Evolutionary conservation across 2,888 invertebrate genomes (phyloP).

Genomic region (Hipparchia sbordonii): DNA sequence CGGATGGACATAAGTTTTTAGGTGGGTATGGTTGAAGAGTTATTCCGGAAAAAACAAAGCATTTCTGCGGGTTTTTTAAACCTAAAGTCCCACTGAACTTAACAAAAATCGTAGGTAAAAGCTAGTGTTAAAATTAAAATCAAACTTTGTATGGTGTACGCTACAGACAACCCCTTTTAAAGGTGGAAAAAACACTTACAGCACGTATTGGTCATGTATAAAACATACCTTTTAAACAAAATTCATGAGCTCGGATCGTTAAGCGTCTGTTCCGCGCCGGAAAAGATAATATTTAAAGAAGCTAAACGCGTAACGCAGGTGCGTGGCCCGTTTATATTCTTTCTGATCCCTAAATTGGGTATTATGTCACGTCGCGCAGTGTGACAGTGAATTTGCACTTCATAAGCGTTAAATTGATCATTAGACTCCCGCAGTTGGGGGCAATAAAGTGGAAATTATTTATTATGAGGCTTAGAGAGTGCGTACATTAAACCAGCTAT

Average conservation of each 20-base stretch:
- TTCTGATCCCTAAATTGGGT: conserved; percentile 74
- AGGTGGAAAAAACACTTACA: no score
- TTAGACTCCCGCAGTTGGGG: conserved; percentile 52
- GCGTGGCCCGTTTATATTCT: conserved; percentile 67
- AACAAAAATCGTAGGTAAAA: no score
- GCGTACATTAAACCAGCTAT: conserved; percentile 25
- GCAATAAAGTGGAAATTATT: conserved; percentile 73
- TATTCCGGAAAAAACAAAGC: no score
- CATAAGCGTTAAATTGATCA: conserved; percentile 80
- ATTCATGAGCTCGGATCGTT: neutral
- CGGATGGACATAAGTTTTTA: no score
- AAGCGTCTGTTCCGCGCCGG: neutral
- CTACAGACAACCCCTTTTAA: no score
- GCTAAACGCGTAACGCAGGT: conserved; percentile 41
- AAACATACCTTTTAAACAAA: neutral
- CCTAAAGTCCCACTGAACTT: no score
- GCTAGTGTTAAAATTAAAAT: no score
- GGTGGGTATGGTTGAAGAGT: no score
- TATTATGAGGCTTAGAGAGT: conserved; percentile 57
- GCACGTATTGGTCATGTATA: no score
- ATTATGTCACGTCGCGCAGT: conserved; percentile 74
- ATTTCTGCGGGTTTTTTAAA: no score
- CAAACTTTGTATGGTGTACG: no score
- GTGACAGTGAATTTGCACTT: conserved; percentile 80
- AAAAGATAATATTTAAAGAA: conserved; percentile 28